These are phyloP conservation scores for Drosophila neotestacea DNA, from an alignment of 2,888 invertebrate species.

Conservation along the genomic window DNA sequence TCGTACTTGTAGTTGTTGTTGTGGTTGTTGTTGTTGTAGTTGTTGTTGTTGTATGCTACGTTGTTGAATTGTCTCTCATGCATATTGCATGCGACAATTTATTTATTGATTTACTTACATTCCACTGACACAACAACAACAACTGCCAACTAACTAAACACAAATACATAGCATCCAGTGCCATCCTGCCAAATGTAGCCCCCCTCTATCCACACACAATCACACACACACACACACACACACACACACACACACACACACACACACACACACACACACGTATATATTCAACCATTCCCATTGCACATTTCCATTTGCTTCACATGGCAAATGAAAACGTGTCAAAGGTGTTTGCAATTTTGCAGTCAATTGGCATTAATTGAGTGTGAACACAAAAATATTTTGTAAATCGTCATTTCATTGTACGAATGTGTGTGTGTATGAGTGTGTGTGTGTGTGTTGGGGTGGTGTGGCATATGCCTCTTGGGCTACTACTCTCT, in stretches of 20 bases:
- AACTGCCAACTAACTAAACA: constrained; percentile 42
- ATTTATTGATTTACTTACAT: constrained; percentile 78
- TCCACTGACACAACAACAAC: constrained; percentile 16
- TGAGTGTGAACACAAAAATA: constrained; percentile 81
- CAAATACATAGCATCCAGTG: constrained; percentile 26
- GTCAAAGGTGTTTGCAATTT: constrained; percentile 82
- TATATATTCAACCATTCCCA: constrained; percentile 6
- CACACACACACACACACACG: not conserved
- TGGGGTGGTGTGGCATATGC: constrained; percentile 6
- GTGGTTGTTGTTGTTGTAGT: constrained; percentile 27
- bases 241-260: constrained; percentile 4
- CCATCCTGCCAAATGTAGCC: constrained; percentile 36
- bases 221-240: constrained; percentile 1
- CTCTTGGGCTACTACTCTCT: constrained; percentile 20
- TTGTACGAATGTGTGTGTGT: constrained; percentile 9
- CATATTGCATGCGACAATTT: constrained; percentile 78
- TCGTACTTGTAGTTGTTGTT: constrained; percentile 28
- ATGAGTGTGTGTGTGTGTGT: not conserved
- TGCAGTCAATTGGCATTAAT: constrained; percentile 80
- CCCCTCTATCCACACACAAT: not conserved
- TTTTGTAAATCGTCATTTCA: constrained; percentile 73
- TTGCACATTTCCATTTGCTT: constrained; percentile 59
- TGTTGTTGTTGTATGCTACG: constrained; percentile 20
- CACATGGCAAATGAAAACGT: constrained; percentile 67
- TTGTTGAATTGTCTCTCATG: constrained; percentile 60